phyloP scores from a whole-genome alignment of 23 tunicate species.

The Diplosoma virens region DNA sequence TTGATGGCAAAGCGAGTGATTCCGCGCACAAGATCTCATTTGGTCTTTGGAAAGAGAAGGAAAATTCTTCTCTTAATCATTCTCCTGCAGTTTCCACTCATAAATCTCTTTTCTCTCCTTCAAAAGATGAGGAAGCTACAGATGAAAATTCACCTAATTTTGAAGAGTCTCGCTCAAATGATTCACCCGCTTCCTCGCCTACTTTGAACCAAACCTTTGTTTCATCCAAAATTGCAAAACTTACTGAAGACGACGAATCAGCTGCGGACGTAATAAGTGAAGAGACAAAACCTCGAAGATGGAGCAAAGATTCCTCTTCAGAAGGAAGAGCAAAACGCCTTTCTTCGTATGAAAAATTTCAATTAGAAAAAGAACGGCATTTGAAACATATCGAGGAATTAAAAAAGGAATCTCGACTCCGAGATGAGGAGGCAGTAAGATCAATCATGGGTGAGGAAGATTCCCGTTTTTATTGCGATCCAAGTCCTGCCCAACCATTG shows the following conservation, averaged over 20 bases:
- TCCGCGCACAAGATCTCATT: background rate
- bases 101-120: constrained; percentile 13
- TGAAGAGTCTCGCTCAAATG: too few relatives aligned
- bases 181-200: too few relatives aligned
- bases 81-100: background rate
- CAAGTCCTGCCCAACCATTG: too few relatives aligned
- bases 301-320: too few relatives aligned
- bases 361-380: constrained; percentile 30
- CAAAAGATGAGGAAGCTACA: background rate
- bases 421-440: constrained; percentile 90
- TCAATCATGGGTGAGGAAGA: constrained; percentile 72
- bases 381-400: constrained; percentile 25
- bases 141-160: background rate
- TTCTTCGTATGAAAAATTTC: constrained; percentile 41
- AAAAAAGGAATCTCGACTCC: constrained; percentile 54
- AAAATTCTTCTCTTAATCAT: background rate
- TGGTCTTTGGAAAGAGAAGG: background rate
- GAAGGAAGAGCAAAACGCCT: constrained; percentile 5
- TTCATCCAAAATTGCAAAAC: too few relatives aligned
- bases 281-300: too few relatives aligned
- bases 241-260: too few relatives aligned
- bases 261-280: too few relatives aligned
- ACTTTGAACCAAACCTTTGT: too few relatives aligned
- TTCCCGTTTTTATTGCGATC: background rate
- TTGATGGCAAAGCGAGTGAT: background rate